Evolutionary conservation across 2,888 invertebrate genomes (phyloP).

Genomic region (Cylloceria caligata): DNA sequence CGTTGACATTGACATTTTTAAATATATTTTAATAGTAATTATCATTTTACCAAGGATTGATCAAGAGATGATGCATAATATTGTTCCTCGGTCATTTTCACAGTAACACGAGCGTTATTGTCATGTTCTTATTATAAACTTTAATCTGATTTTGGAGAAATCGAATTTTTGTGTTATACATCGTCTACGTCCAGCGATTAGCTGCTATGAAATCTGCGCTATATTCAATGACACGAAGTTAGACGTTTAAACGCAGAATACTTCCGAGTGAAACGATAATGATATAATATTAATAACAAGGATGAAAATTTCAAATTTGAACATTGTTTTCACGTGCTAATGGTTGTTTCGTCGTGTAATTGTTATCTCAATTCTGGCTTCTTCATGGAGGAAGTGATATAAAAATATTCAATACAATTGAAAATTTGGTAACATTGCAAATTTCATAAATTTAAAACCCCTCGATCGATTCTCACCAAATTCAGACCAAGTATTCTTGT

Average conservation of each 20-base stretch:
- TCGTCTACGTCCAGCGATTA: conserved; percentile 27
- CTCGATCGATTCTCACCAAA: too few relatives aligned
- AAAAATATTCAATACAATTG: too few relatives aligned
- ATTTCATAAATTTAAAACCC: too few relatives aligned
- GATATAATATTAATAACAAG: neutral
- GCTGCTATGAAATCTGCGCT: neutral
- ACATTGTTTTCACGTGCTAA: too few relatives aligned
- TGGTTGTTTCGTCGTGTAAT: too few relatives aligned
- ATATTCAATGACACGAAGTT: conserved; percentile 41
- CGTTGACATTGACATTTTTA: conserved; percentile 14
- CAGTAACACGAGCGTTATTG: conserved; percentile 15
- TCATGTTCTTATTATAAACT: conserved; percentile 21
- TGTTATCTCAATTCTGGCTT: too few relatives aligned
- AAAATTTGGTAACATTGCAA: too few relatives aligned
- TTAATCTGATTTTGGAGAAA: conserved; percentile 33
- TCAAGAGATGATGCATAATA: conserved; percentile 2
- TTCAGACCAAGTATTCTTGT: too few relatives aligned
- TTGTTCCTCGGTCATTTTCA: conserved; percentile 47
- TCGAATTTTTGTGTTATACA: conserved; percentile 36
- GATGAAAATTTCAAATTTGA: too few relatives aligned
- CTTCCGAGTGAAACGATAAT: neutral
- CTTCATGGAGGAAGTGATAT: too few relatives aligned
- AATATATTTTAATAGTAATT: neutral
- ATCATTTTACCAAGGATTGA: conserved; percentile 36
- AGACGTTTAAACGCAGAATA: neutral